Evolutionary conservation across 2,888 invertebrate species (phyloP), one percentile per base, ranked within the genome.

Genomic region (Falcaria lacertinaria): DNA sequence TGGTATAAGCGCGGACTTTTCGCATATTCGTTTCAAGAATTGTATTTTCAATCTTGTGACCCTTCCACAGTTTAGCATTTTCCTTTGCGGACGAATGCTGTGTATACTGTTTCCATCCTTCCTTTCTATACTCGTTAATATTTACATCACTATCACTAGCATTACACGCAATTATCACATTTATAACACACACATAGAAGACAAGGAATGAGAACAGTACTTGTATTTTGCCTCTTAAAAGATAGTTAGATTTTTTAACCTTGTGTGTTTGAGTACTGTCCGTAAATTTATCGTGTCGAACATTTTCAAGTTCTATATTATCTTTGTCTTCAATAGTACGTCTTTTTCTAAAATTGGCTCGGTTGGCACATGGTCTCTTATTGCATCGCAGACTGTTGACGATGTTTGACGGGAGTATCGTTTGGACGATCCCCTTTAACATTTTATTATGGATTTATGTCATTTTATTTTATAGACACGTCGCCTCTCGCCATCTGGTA

Each of bases 141-240:
- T 79, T 75, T 69, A 79, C 62, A 71, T 74, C 63, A 74, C 70
- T 87, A 68, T 80, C 69, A 77, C 79, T 87, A 80, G 72, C 84
- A 84, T 87, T 84, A 85, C 88, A 88, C 76, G 63, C 69, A 72
- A 76, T 75, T 86, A 88, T 85, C 81, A 88, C 85, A 85, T 88
- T 86, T 63, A 81, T 60, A 72, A 85, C 64, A 80, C 79, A 86
- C 51, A 83, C 15, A 69, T 83, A 82, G 50, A 81, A 76, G 57
- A 85, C 52, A 45, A 87, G 70, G 69, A 86, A 74, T 75, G 76
- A 70, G 50, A 79, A 55, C 60, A 81, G 55, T 42, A 60, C 50
- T 54, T 83, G 64, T 52, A 72, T 48, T 54, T 60, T 66, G 47
- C 48, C 32, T 48, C 57, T 63, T 38, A 59, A 47, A 33, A 40